Evolutionary conservation across 1,140 invertebrate species (phyloP).

Genomic region (Dinoponera quadriceps): DNA sequence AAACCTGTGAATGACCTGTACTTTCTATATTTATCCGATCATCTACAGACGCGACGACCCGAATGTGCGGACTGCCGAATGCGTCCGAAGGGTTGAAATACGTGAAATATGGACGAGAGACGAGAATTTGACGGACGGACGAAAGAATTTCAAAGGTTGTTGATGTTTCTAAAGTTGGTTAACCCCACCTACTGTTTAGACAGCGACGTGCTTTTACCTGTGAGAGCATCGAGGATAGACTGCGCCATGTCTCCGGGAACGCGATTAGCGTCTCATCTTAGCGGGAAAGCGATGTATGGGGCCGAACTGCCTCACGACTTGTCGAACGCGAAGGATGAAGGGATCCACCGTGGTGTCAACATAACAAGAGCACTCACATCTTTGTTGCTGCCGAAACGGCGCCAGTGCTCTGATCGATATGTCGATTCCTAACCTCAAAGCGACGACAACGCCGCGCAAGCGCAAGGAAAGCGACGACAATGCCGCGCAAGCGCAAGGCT

Average conservation of each 20-base stretch:
- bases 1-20: background rate
- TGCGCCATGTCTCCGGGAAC: constrained; percentile 78
- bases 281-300: constrained; percentile 34
- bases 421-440: constrained; percentile 66
- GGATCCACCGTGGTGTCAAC: constrained; percentile 64
- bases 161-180: constrained; percentile 51
- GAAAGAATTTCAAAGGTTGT: background rate
- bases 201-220: constrained; percentile 75
- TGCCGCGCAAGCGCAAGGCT: too few relatives aligned
- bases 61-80: background rate
- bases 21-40: background rate
- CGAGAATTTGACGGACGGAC: background rate
- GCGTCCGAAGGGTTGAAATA: background rate
- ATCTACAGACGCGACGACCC: background rate
- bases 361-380: constrained; percentile 69
- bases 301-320: constrained; percentile 49
- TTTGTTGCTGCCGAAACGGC: constrained; percentile 63
- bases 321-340: constrained; percentile 63
- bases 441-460: too few relatives aligned
- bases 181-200: constrained; percentile 65
- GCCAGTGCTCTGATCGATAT: constrained; percentile 70
- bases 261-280: constrained; percentile 65
- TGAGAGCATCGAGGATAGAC: constrained; percentile 82
- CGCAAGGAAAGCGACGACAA: background rate
- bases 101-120: background rate